Conservation (phyloP, 2,797 vertebrate species). For the Ctenochaetus hawaiiensis region DNA sequence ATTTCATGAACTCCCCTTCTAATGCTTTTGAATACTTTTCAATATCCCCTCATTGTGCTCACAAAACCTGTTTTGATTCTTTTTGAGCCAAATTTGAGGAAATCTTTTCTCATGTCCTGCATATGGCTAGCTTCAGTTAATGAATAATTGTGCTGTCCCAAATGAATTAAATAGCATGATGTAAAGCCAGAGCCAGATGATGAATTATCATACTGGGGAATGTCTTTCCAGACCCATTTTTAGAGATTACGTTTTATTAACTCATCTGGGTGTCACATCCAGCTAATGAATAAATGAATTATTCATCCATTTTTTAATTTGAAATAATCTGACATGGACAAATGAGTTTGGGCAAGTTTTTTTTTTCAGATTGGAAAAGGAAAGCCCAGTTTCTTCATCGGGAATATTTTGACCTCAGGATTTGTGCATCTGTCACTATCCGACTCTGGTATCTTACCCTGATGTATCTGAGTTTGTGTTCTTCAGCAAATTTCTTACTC, state of each 20-base stretch:
- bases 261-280: conserved; percentile 72
- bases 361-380: conserved; percentile 36
- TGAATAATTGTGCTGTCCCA: conserved; percentile 47
- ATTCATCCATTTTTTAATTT: conserved; percentile 79
- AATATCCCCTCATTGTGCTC: too few relatives aligned
- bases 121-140: conserved; percentile 14
- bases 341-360: conserved; percentile 53
- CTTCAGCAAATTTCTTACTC: not conserved
- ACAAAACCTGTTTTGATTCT: not conserved
- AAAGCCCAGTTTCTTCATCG: conserved; percentile 50
- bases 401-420: conserved; percentile 26
- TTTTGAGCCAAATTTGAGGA: not conserved
- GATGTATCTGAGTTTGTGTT: not conserved
- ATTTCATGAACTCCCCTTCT: too few relatives aligned
- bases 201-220: conserved; percentile 71
- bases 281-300: conserved; percentile 85
- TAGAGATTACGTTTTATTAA: conserved; percentile 81
- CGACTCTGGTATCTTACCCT: not conserved
- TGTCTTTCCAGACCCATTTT: conserved; percentile 78
- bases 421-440: conserved; percentile 12
- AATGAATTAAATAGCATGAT: conserved; percentile 50
- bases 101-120: conserved; percentile 3
- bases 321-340: conserved; percentile 68
- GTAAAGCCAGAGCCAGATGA: conserved; percentile 61
- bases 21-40: too few relatives aligned